Conservation (phyloP, 2,888 invertebrate species). For the Panopea generosa region DNA sequence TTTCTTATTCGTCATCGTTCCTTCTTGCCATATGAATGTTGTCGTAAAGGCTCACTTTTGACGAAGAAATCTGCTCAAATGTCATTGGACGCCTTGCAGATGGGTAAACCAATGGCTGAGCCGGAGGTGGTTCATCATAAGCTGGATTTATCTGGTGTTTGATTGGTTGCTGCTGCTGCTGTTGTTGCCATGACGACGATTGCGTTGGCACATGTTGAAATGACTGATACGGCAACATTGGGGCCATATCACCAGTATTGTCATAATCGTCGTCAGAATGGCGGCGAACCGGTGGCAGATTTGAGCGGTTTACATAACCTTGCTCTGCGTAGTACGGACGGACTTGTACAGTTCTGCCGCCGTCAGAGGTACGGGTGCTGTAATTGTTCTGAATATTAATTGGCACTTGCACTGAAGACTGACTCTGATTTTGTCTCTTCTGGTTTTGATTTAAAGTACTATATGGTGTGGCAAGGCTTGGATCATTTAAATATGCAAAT, state of each 20-base stretch:
- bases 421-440: slow-evolving; percentile 33
- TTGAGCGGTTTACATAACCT: slow-evolving; percentile 27
- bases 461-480: slow-evolving; percentile 49
- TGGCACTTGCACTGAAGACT: slow-evolving; percentile 27
- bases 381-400: slow-evolving; percentile 37
- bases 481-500: slow-evolving; percentile 59
- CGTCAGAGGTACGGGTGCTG: slow-evolving; percentile 33
- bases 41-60: slow-evolving; percentile 80
- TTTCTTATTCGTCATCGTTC: slow-evolving; percentile 49
- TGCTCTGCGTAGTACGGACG: slow-evolving; percentile 55
- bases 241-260: slow-evolving; percentile 69
- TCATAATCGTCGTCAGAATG: slow-evolving; percentile 78
- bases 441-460: slow-evolving; percentile 45
- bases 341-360: slow-evolving; percentile 41
- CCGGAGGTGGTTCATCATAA: slow-evolving; percentile 55
- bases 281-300: slow-evolving; percentile 41
- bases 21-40: slow-evolving; percentile 72
- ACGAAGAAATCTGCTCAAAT: slow-evolving; percentile 78
- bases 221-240: slow-evolving; percentile 65
- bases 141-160: slow-evolving; percentile 41
- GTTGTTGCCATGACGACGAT: slow-evolving; percentile 19
- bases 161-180: slow-evolving; percentile 7
- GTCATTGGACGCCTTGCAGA: slow-evolving; percentile 80
- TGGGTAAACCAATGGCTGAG: slow-evolving; percentile 76
- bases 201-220: slow-evolving; percentile 18